Conservation (phyloP, 2,888 invertebrate species). For the Harmothoe impar region DNA sequence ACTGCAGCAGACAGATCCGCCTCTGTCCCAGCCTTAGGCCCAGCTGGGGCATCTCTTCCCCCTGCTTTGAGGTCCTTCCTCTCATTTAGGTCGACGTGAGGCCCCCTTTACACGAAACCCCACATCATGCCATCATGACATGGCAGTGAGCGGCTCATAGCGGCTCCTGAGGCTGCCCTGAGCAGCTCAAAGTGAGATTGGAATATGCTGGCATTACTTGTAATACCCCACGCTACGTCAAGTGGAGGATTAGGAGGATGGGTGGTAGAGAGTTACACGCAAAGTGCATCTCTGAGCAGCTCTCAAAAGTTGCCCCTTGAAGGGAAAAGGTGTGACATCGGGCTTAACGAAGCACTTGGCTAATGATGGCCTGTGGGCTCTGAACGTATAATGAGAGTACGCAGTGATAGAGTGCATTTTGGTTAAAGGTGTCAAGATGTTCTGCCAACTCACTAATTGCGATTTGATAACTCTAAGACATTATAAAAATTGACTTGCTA, state of each 20-base stretch:
- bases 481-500: too few relatives aligned
- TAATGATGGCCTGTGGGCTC: neutral
- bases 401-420: too few relatives aligned
- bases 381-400: too few relatives aligned
- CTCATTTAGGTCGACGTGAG: slow-evolving; percentile 10
- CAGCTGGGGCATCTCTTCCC: neutral
- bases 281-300: neutral
- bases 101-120: neutral
- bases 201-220: neutral
- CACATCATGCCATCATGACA: neutral
- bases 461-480: too few relatives aligned
- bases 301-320: neutral
- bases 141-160: neutral
- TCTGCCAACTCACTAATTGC: too few relatives aligned
- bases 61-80: slow-evolving; percentile 24
- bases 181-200: slow-evolving; percentile 21
- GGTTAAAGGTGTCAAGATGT: too few relatives aligned
- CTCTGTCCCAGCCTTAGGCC: neutral
- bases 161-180: neutral
- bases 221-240: neutral
- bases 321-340: neutral
- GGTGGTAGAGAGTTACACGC: neutral
- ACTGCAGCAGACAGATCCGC: neutral
- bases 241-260: neutral
- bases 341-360: neutral